Base-by-base conservation (phyloP, 2,888 invertebrate species). In the Amblyjoppa fuscipennis region DNA sequence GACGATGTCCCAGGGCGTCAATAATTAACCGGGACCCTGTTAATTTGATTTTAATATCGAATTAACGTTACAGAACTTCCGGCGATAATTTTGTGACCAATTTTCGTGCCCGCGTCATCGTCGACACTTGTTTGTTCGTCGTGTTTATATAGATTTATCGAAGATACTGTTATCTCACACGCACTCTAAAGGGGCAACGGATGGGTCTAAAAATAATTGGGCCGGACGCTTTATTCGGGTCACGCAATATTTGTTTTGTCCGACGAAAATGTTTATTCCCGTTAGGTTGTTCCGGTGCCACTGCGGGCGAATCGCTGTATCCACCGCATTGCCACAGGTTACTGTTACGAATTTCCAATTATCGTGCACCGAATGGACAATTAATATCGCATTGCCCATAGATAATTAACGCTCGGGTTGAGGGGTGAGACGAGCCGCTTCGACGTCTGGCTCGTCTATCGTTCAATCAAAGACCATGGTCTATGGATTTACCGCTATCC, bases 271-370 rank as follows among this genome's bases (percentile, higher is more conserved):
- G 28, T 31, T 28, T 13, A 34, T 16, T 5, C n/a, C 6, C 13
- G 31, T 16, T 16, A 6, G 31, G 31, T 64, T 5, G 61, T 16
- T 31, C 28, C 34, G 34, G 11, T 28, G 13, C 25, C 9, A 28
- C 16, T 16, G 6, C 34, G 2, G n/a, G 16, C 31, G 31, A 66
- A 66, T 11, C 66, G 28, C n/a, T 56, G 38, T 53, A 68, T 68
- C 41, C 53, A 41, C 6, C 25, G 38, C 34, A 38, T 66, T 38
- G 49, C 31, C 31, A 28, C 25, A 13, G n/a, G 9, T 11, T 7
- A 71, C 49, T 20, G 80, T 84, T 80, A 84, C 76, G 81, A 84
- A 77, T 77, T 74, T 69, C 51, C 70, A 84, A 76, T 84, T 81
- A 77, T 61, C 68, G 38, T 64, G 11, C 28, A 49, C 70, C 51